Evolutionary conservation across 2,888 invertebrate genomes (phyloP).

Genomic region (Strigamia maritima): DNA sequence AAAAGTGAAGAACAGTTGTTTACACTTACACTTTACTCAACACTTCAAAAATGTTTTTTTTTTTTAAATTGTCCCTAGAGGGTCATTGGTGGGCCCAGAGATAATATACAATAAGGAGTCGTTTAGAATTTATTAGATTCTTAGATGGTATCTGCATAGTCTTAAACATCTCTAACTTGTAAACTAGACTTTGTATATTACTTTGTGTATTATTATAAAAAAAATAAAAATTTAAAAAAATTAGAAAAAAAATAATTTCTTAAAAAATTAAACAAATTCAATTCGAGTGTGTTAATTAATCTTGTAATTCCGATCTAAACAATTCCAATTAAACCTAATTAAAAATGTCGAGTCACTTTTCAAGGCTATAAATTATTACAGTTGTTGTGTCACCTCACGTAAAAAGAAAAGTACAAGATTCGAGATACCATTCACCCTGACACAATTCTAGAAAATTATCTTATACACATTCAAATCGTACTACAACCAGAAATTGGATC

Average conservation of each 20-base stretch:
- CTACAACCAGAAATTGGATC: not conserved
- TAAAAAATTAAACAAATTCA: not conserved
- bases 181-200: not conserved
- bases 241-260: not conserved
- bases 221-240: not conserved
- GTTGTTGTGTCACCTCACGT: constrained; percentile 13
- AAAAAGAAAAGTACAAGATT: not conserved
- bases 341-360: not conserved
- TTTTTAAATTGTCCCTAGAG: constrained; percentile 9
- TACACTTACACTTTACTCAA: constrained; percentile 24
- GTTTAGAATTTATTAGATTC: constrained; percentile 25
- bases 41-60: not conserved
- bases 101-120: constrained; percentile 31
- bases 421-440: constrained; percentile 19
- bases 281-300: not conserved
- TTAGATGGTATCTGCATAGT: constrained; percentile 6
- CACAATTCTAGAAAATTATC: not conserved
- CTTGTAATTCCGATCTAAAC: not conserved
- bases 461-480: not conserved
- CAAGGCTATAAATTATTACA: constrained; percentile 22
- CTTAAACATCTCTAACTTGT: not conserved
- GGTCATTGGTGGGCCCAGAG: constrained; percentile 2
- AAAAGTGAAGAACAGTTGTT: constrained; percentile 5
- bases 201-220: too few species aligned
- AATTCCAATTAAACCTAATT: not conserved